Evolutionary conservation across 2,113 vertebrate genomes (phyloP).

Genomic region (Seriola rivoliana): DNA sequence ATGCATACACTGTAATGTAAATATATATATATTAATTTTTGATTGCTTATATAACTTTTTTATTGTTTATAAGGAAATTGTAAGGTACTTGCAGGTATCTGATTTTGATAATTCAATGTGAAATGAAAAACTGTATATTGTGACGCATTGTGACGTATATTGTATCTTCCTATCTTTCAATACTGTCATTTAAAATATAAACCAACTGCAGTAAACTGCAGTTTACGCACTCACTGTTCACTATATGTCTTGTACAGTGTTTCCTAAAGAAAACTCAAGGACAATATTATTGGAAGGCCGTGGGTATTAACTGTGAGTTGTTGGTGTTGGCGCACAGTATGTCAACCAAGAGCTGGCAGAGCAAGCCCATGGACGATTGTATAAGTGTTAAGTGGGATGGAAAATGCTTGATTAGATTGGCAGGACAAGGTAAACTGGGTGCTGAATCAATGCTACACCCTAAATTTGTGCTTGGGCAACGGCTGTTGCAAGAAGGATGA

Average conservation of each 20-base stretch:
- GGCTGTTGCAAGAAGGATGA: not conserved
- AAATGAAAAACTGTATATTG: not conserved
- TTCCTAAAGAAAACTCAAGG: not conserved
- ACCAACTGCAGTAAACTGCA: not conserved
- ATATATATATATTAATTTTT: not conserved
- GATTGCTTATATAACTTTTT: too few species aligned
- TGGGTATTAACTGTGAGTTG: not conserved
- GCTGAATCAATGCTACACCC: not conserved
- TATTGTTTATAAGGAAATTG: too few species aligned
- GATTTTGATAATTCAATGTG: not conserved
- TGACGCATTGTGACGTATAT: not conserved
- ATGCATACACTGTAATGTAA: not conserved
- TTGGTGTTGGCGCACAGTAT: not conserved
- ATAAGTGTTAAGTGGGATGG: slow-evolving; percentile 2
- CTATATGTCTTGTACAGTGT: not conserved
- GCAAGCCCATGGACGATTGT: not conserved
- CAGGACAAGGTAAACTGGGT: not conserved
- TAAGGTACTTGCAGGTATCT: not conserved
- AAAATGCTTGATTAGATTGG: slow-evolving; percentile 20
- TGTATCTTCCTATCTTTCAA: not conserved
- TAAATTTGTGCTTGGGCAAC: not conserved
- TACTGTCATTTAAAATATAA: not conserved
- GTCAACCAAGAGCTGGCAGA: slow-evolving; percentile 8
- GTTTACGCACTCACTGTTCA: not conserved
- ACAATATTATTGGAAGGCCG: not conserved